Conservation (phyloP, 2,797 vertebrate species). For the Carcharodon carcharias region DNA sequence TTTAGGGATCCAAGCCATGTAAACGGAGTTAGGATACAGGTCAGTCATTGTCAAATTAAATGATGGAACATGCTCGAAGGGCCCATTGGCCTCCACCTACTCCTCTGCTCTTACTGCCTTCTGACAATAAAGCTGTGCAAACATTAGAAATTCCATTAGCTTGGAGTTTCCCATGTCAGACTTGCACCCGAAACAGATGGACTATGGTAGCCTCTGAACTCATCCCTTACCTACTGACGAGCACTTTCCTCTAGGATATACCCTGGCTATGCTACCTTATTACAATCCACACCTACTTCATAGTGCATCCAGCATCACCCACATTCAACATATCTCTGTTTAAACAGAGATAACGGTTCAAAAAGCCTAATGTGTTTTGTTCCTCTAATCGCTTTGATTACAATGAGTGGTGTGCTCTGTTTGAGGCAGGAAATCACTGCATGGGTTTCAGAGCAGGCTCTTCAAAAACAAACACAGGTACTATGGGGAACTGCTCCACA, state of each 20-base stretch:
- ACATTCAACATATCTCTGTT: background rate
- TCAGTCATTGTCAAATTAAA: background rate
- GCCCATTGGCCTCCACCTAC: background rate
- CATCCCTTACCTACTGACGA: background rate
- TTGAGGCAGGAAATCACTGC: background rate
- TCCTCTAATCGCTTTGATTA: background rate
- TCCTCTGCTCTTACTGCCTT: background rate
- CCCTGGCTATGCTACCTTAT: background rate
- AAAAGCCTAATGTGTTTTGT: background rate
- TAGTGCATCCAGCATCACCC: background rate
- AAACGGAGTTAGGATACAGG: background rate
- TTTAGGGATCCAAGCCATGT: background rate
- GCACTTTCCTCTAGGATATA: background rate
- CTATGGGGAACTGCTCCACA: background rate
- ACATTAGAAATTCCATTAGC: background rate
- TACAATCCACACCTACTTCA: background rate
- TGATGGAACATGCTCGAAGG: background rate
- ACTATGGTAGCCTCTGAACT: background rate
- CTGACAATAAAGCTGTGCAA: slow-evolving; percentile 6
- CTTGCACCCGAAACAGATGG: background rate
- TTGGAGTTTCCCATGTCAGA: background rate
- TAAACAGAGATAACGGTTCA: background rate
- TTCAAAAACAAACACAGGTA: background rate
- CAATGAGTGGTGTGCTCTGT: background rate
- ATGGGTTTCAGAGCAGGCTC: background rate